Evolutionary conservation across 1,140 invertebrate species (phyloP).

Genomic region (Zelostemma sp.): DNA sequence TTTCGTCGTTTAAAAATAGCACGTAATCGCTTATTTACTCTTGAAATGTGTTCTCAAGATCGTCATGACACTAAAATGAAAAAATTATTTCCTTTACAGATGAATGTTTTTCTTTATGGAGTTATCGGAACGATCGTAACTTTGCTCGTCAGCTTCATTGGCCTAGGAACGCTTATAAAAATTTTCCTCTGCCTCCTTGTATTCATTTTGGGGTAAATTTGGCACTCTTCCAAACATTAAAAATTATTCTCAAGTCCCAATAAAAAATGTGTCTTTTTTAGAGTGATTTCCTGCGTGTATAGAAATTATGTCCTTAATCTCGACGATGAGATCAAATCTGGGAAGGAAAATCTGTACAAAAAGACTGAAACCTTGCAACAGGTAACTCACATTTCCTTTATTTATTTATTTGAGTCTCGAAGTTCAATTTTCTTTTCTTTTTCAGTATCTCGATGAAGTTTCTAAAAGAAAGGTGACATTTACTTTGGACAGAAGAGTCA

Average conservation of each 20-base stretch:
- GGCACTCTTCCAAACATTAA: background rate
- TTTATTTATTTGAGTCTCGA: too few relatives aligned
- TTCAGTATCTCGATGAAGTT: constrained; percentile 58
- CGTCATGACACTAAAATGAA: constrained; percentile 1
- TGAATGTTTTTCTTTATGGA: constrained; percentile 65
- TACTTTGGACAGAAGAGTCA: constrained; percentile 72
- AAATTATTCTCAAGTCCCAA: constrained; percentile 3
- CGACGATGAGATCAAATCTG: constrained; percentile 59
- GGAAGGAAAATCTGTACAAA: constrained; percentile 65
- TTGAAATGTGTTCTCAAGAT: too few relatives aligned
- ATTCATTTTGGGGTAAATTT: constrained; percentile 63
- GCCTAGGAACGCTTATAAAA: constrained; percentile 60
- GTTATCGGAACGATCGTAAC: constrained; percentile 59
- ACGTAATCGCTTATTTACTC: too few relatives aligned
- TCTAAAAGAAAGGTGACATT: constrained; percentile 58
- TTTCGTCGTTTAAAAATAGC: too few relatives aligned
- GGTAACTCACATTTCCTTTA: too few relatives aligned
- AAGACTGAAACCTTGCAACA: constrained; percentile 66
- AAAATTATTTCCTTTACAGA: constrained; percentile 54
- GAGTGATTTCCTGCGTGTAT: constrained; percentile 63
- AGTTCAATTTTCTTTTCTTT: constrained; percentile 25
- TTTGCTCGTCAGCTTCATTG: constrained; percentile 60
- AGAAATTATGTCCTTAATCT: constrained; percentile 60
- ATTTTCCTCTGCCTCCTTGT: constrained; percentile 56
- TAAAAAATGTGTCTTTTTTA: constrained; percentile 19